Evolutionary conservation across 1,140 invertebrate genomes (phyloP), one percentile per base, ranked within the genome.

Genomic region (Aphelenchoides avenae): DNA sequence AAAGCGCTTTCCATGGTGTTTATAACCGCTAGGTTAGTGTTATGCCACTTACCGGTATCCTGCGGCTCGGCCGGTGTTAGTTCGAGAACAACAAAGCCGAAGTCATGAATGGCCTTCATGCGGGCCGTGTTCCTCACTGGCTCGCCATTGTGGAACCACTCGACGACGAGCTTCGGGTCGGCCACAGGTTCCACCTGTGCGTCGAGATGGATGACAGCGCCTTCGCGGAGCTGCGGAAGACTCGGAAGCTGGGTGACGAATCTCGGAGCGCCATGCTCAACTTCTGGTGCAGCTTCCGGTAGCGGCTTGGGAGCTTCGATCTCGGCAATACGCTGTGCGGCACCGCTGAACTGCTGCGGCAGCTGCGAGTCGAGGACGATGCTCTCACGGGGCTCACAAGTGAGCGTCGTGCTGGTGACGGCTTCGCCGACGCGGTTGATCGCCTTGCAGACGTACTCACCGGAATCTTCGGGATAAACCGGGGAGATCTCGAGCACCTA

Each of bases 131-230:
- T 57, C 68, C 86, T 84, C 40, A 93, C 80, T 7, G 89, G 84
- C 80, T 91, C 89, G 30, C 90, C 91, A 78, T 95, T 92, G 66
- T 93, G 89, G 84, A 86, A 94, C 91, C 91, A 95, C 79, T 94
- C 91, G 13, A 95, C 89, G 62, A 86, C 83, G 86, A 94, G 87
- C 53, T 86, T 89, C 1, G 88, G 87, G 80, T 94, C 90, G 68
- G 89, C 89, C 6, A 90, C 84, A n/a, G 91, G 91, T 50, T 85
- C 84, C 20, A 93, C 79, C 36, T 87, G 85, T 63, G 88, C 91
- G 80, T 94, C 90, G 67, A 94, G 91, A 78, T 93, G 90, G 57
- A 89, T 89, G 42, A 91, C 80, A 7, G 86, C 85, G 70, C 92
- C 92, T 80, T 95, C 91, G 50, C 90, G 81, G 0, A 88, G 90